Conservation (phyloP, 2,888 invertebrate genomes). For the Malthinus flaveolus region DNA sequence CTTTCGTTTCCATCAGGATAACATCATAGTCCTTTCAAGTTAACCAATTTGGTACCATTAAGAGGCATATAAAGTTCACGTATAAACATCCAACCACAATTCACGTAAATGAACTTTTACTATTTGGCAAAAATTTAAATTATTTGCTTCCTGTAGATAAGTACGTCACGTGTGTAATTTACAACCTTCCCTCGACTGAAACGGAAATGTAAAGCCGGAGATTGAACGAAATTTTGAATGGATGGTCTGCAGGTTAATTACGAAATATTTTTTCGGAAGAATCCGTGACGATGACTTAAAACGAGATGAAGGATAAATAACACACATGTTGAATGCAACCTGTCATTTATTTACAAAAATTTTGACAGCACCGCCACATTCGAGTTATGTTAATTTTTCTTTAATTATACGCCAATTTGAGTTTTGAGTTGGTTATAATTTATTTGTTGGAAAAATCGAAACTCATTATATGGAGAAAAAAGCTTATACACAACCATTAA, state of each 20-base stretch:
- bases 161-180: conserved; percentile 16
- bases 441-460: too few species aligned
- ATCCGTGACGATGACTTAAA: conserved; percentile 1
- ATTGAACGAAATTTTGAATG: conserved; percentile 13
- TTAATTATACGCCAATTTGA: too few species aligned
- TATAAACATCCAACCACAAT: conserved; percentile 5
- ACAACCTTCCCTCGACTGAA: conserved; percentile 7
- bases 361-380: too few species aligned
- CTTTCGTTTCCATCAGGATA: background rate
- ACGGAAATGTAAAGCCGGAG: conserved; percentile 18
- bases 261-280: background rate
- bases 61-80: too few species aligned
- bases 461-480: too few species aligned
- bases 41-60: too few species aligned
- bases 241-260: conserved; percentile 13
- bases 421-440: too few species aligned
- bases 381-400: background rate
- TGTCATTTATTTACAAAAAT: too few species aligned
- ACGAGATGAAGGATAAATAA: conserved; percentile 1
- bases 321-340: background rate
- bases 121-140: conserved; percentile 19
- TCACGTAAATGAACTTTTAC: conserved; percentile 19
- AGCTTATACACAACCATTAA: too few species aligned
- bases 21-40: too few species aligned
- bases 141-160: conserved; percentile 19